These are phyloP conservation scores for Seriola dumerili DNA, from an alignment of 2,113 vertebrate genomes.

Conservation along the genomic window DNA sequence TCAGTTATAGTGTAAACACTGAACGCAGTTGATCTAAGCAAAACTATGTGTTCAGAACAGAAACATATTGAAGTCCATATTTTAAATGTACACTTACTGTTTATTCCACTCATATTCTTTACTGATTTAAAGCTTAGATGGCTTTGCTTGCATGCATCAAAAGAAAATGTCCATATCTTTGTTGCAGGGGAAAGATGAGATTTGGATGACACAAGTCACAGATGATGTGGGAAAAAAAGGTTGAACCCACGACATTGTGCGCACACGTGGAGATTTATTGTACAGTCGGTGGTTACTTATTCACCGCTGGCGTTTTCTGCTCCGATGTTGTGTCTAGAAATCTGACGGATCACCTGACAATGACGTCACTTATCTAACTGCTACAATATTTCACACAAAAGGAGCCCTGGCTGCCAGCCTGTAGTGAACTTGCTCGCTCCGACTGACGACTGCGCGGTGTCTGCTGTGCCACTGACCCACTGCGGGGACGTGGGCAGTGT, in stretches of 20 bases:
- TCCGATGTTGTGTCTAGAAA: background rate
- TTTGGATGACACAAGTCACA: background rate
- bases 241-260: background rate
- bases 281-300: background rate
- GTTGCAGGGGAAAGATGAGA: background rate
- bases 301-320: background rate
- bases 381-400: constrained; percentile 22
- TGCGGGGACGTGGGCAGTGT: constrained; percentile 57
- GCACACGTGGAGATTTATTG: background rate
- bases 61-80: background rate
- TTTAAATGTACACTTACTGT: background rate
- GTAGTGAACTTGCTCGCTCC: constrained; percentile 28
- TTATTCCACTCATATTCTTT: background rate
- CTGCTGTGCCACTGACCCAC: constrained; percentile 80
- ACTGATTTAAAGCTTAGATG: background rate
- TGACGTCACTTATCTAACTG: constrained; percentile 40
- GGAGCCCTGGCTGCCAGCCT: constrained; percentile 16
- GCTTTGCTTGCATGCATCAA: background rate
- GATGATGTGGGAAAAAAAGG: background rate
- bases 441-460: constrained; percentile 40
- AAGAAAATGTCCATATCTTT: background rate
- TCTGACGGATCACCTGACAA: constrained; percentile 11
- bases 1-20: background rate
- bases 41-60: background rate
- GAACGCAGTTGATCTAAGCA: background rate